Percentiles rank a stretch among this genome's conserved stretches.
Evolutionary conservation across 2,797 vertebrate genomes (phyloP).

Genomic region (Bufotes viridis): DNA sequence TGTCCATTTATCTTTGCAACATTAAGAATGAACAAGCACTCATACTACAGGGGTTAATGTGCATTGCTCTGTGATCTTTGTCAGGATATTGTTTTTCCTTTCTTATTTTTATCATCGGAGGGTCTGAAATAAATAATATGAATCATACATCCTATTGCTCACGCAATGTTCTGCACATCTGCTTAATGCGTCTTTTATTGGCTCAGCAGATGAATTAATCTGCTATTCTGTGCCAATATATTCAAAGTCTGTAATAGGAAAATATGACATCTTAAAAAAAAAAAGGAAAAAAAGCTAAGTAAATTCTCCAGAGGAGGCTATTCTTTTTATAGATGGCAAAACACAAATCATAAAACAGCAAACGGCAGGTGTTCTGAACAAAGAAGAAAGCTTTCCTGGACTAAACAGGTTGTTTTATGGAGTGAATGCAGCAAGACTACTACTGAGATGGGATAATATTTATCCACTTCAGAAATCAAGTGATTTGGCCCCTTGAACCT

Average conservation of each 20-base stretch:
- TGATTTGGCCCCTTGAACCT: background rate
- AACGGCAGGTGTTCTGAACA: slow-evolving; percentile 49
- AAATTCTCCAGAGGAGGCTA: slow-evolving; percentile 46
- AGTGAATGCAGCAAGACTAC: background rate
- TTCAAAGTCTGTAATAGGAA: slow-evolving; percentile 61
- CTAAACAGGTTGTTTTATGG: slow-evolving; percentile 29
- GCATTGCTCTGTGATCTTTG: background rate
- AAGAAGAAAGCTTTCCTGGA: background rate
- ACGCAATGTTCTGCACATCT: slow-evolving; percentile 66
- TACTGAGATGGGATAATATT: background rate
- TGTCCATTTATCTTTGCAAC: background rate
- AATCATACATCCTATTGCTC: slow-evolving; percentile 65
- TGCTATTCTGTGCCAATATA: slow-evolving; percentile 67
- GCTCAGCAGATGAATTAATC: slow-evolving; percentile 70
- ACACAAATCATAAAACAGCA: slow-evolving; percentile 43
- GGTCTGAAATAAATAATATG: slow-evolving; percentile 67
- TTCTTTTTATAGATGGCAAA: slow-evolving; percentile 56
- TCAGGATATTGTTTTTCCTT: background rate
- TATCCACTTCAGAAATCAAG: background rate
- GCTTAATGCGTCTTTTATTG: slow-evolving; percentile 69
- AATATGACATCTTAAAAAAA: slow-evolving; percentile 60
- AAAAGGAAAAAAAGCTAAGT: slow-evolving; percentile 28
- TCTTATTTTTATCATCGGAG: slow-evolving; percentile 62
- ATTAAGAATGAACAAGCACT: background rate
- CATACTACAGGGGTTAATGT: background rate